Percentiles rank a stretch among this genome's conserved stretches.
phyloP scores from a whole-genome alignment of 53 echinoderm and acorn worm species.

The Echinometra lucunter region DNA sequence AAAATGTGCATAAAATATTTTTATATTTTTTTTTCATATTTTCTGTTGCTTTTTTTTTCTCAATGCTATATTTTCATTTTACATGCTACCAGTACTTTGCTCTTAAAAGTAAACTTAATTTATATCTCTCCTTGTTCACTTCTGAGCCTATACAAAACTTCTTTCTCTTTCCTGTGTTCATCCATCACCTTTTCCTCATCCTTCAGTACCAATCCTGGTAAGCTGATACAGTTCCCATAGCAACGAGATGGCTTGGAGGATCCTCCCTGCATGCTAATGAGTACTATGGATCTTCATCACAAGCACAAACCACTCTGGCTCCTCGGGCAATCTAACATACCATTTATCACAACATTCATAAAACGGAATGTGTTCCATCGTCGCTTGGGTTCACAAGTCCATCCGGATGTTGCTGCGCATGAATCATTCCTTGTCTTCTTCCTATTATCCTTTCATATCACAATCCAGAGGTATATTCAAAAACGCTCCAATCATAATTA shows the following conservation, averaged over 20 bases:
- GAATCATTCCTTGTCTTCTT: not conserved
- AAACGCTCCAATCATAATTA: slow-evolving; percentile 46
- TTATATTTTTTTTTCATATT: slow-evolving; percentile 57
- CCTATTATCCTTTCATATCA: not conserved
- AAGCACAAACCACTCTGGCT: not conserved
- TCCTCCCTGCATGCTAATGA: not conserved
- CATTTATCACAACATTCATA: slow-evolving; percentile 26
- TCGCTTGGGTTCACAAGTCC: not conserved
- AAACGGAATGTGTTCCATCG: slow-evolving; percentile 39
- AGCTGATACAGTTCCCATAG: slow-evolving; percentile 45
- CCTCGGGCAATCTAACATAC: not conserved
- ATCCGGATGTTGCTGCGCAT: not conserved
- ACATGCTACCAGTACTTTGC: slow-evolving; percentile 66
- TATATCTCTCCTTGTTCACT: slow-evolving; percentile 58
- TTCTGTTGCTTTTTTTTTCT: slow-evolving; percentile 59
- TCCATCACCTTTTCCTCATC: not conserved
- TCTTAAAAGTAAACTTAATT: slow-evolving; percentile 60
- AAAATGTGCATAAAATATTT: slow-evolving; percentile 63
- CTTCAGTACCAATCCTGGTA: slow-evolving; percentile 21
- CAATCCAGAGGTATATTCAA: slow-evolving; percentile 63
- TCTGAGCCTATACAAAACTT: slow-evolving; percentile 60
- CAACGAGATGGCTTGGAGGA: slow-evolving; percentile 42
- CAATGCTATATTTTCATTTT: slow-evolving; percentile 64
- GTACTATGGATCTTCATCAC: not conserved
- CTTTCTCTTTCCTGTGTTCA: slow-evolving; percentile 28